Evolutionary conservation across 2,113 vertebrate species (phyloP), one percentile per base, ranked within the genome.

Genomic region (Platysteira castanea): DNA sequence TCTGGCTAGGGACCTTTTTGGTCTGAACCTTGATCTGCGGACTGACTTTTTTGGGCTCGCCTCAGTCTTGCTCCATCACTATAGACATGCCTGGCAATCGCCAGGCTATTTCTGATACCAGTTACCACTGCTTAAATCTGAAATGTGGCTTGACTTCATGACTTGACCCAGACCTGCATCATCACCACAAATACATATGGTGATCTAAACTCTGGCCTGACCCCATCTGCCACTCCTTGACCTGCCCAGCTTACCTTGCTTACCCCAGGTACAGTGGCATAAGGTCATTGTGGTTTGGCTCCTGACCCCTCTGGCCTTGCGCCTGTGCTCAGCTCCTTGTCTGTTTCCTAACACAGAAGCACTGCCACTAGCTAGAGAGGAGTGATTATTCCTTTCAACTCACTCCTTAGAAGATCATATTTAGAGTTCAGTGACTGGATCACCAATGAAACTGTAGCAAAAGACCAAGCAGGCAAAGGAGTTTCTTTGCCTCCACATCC

Each of bases 1-100:
- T 6, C 44, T 56, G 30, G 6, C 19, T 39, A 46, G 3, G 10
- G 13, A 31, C 8, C 1, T 5, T n/a, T 44, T 16, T 16, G 19
- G 5, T 64, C 50, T 54, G 11, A 86, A 4, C 42, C 31, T 27
- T 68, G 28, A 53, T 22, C 11, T 75, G 5, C 13, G 23, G 53
- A 44, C 35, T 5, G 5, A 16, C 7, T 21, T 61, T 61, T 50
- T 30, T 44, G 28, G 1, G 39, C n/a, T n/a, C 20, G 7, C 6
- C 30, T 76, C 47, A 65, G 19, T 18, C 30, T 41, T 53, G 5
- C 15, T 47, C 11, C 11, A 24, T 39, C 27, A 22, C 31, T 74
- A 4, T 6, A 42, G 22, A n/a, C 30, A 5, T 39, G 11, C 14
- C 14, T 52, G 17, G 9, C 33, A 57, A 37, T 24, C 0, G 0